A percentile compares a stretch with the other conserved stretches of the same genome.
These are phyloP conservation scores for Trematomus bernacchii DNA, from an alignment of 2,797 vertebrate genomes.

Conservation along the genomic window DNA sequence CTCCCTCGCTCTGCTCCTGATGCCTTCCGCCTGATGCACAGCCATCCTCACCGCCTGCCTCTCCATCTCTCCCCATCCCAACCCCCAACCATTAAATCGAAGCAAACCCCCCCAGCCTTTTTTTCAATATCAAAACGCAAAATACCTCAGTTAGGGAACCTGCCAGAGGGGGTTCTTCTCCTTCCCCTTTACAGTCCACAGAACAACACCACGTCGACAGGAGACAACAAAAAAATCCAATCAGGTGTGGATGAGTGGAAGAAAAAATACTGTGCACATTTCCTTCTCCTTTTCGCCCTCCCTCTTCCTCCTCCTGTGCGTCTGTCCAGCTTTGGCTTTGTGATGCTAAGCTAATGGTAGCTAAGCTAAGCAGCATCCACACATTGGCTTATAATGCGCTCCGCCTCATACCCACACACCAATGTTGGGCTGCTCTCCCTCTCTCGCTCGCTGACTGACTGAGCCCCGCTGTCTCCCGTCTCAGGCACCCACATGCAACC, in stretches of 20 bases:
- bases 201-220: constrained; percentile 64
- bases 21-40: constrained; percentile 71
- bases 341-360: constrained; percentile 88
- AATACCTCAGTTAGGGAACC: constrained; percentile 74
- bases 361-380: constrained; percentile 87
- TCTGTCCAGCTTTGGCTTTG: constrained; percentile 84
- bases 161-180: constrained; percentile 39
- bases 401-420: constrained; percentile 72
- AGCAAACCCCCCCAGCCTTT: constrained; percentile 20
- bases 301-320: constrained; percentile 60
- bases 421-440: constrained; percentile 60
- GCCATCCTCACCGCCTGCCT: constrained; percentile 57
- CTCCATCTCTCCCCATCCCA: constrained; percentile 63
- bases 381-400: constrained; percentile 72
- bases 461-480: constrained; percentile 81
- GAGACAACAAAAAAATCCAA: constrained; percentile 70
- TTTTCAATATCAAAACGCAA: constrained; percentile 48
- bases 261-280: constrained; percentile 58
- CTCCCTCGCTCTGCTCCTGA: constrained; percentile 62
- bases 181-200: constrained; percentile 58
- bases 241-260: constrained; percentile 71
- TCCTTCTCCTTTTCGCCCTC: constrained; percentile 66
- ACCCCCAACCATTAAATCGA: constrained; percentile 70
- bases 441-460: constrained; percentile 66
- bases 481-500: constrained; percentile 87